Evolutionary conservation across 1,140 invertebrate genomes (phyloP), one percentile per base, ranked within the genome.

Genomic region (Hyposmocoma kahamanoa): DNA sequence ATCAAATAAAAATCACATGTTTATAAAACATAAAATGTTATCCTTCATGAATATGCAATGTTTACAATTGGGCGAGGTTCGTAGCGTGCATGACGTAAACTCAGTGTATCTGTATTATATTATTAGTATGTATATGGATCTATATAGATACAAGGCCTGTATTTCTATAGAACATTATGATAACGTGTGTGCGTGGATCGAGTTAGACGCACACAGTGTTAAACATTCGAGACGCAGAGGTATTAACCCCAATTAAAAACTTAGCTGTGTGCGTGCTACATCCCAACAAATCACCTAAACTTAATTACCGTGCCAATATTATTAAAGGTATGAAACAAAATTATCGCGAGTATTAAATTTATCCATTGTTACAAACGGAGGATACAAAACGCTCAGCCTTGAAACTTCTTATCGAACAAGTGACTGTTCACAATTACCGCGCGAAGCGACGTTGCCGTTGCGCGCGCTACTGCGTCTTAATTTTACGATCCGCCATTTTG

Each of bases 391-490:
- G 50, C 60, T 63, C 68, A 79, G 75, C 79, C 82, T 83, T 85
- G 79, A 82, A 75, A 76, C 56, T 70, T 82, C 74, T 85, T 85
- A 85, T 85, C 82, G 67, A 75, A 60, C 66, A 72, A 81, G 67
- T 72, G 59, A 74, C 61, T 63, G 62, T 53, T 56, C 55, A 56
- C 58, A 67, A 62, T 59, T 56, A 59, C 42, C 22, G 18, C 11
- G 42, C 18, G 22, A 56, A 67, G 82, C 82, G 76, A 76, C 80
- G 82, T 84, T 85, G 79, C 78, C 79, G 75, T 63, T 75, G 65
- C 56, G 52, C 50, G 53, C 65, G 65, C 54, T 74, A 82, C 62
- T 85, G 72, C 78, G 82, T 72, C 78, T 78, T 73, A 84, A 76
- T 72, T 77, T 72, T 68, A 72, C 62, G 59, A 70, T 56, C 65